These are phyloP conservation scores for Agapornis roseicollis DNA, from an alignment of 2,113 vertebrate genomes.

Conservation along the genomic window DNA sequence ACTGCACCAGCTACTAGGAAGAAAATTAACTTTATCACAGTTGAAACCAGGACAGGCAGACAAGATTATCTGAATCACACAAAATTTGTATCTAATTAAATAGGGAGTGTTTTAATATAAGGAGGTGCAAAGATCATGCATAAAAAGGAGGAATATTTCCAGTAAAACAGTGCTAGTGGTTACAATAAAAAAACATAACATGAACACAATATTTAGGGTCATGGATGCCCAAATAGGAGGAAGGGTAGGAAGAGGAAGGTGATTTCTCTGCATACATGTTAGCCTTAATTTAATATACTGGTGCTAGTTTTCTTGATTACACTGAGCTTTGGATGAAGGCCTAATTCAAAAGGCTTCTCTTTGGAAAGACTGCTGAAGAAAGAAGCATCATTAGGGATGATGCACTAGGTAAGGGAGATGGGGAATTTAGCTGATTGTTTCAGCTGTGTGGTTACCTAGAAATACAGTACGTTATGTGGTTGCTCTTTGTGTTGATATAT, in stretches of 20 bases:
- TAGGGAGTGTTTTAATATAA: background rate
- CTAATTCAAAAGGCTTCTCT: conserved; percentile 19
- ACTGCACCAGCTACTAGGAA: background rate
- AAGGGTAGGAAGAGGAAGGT: background rate
- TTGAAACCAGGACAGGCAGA: background rate
- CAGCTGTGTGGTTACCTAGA: conserved; percentile 26
- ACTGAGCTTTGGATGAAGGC: background rate
- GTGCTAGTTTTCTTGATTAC: background rate
- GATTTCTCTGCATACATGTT: background rate
- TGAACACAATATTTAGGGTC: background rate
- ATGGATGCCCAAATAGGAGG: background rate
- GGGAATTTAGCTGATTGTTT: conserved; percentile 49
- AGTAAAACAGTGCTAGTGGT: background rate
- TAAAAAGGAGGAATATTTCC: background rate
- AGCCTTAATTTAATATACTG: background rate
- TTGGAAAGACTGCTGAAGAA: conserved; percentile 39
- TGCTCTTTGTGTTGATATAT: conserved; percentile 51
- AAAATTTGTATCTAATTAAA: background rate
- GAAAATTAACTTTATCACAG: background rate
- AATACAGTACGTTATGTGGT: background rate
- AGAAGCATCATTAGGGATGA: conserved; percentile 50
- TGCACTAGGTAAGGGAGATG: conserved; percentile 46
- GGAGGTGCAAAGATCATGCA: background rate
- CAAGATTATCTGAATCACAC: background rate
- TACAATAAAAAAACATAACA: background rate